These are phyloP conservation scores for Hyperoplus lanceolatus DNA, from an alignment of 2,797 vertebrate genomes.

Conservation along the genomic window DNA sequence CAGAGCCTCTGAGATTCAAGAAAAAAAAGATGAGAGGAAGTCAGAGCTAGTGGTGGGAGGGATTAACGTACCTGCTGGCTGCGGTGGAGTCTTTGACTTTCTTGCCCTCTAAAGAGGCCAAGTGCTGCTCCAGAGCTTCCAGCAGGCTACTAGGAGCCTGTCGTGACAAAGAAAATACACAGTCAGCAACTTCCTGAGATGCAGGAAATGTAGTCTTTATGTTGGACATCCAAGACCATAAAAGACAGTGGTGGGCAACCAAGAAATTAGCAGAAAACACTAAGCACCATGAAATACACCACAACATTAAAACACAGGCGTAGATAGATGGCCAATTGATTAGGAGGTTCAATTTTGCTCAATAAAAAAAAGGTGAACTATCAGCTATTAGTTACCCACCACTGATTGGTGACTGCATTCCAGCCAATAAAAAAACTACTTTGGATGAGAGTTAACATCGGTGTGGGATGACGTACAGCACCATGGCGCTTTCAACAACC, in stretches of 20 bases:
- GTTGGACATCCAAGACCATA: constrained; percentile 54
- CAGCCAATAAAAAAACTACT: constrained; percentile 74
- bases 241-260: constrained; percentile 76
- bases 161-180: constrained; percentile 53
- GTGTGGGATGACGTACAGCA: constrained; percentile 75
- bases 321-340: constrained; percentile 26
- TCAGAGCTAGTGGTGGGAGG: neutral
- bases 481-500: constrained; percentile 74
- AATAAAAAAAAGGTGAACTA: constrained; percentile 1
- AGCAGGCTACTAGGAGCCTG: constrained; percentile 99
- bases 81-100: constrained; percentile 99
- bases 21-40: neutral
- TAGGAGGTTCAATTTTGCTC: constrained; percentile 5
- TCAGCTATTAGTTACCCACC: constrained; percentile 67
- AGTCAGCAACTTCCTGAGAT: constrained; percentile 55
- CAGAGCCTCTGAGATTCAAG: neutral
- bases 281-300: constrained; percentile 23
- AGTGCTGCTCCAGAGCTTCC: constrained; percentile 98
- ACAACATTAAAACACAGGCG: constrained; percentile 16
- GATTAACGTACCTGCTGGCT: constrained; percentile 92
- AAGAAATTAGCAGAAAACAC: constrained; percentile 41
- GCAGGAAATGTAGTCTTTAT: constrained; percentile 5
- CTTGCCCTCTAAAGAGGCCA: constrained; percentile 99
- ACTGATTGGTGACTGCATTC: constrained; percentile 77
- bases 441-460: constrained; percentile 70